Evolutionary conservation across 2,113 vertebrate genomes (phyloP).

Genomic region (crab-eating macaque (Macaca fascicularis)): DNA sequence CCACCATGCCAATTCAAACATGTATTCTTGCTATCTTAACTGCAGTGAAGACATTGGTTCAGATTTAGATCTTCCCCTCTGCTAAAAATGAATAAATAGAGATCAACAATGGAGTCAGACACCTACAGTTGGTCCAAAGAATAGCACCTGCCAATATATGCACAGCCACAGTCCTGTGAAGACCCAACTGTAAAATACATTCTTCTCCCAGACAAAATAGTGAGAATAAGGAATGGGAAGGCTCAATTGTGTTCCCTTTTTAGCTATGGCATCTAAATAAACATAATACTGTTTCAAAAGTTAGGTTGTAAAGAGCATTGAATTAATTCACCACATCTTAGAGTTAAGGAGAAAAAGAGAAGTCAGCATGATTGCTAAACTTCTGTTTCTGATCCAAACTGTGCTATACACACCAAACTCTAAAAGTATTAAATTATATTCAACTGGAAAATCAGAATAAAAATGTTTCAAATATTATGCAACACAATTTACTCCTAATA

Average conservation of each 20-base stretch:
- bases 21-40: neutral
- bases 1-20: neutral
- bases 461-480: neutral
- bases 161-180: neutral
- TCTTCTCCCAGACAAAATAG: neutral
- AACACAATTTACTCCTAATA: neutral
- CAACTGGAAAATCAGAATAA: neutral
- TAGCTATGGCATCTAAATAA: neutral
- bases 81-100: neutral
- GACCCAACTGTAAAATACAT: neutral
- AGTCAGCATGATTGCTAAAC: neutral
- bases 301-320: neutral
- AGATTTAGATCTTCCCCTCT: neutral
- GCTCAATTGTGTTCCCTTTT: neutral
- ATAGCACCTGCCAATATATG: neutral
- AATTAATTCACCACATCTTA: neutral
- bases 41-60: neutral
- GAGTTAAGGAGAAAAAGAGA: neutral
- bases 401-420: neutral
- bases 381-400: neutral
- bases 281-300: neutral
- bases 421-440: neutral
- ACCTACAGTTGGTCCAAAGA: neutral
- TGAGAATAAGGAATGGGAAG: neutral
- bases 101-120: neutral